Percentiles rank a stretch among this genome's conserved stretches.
phyloP scores from a whole-genome alignment of 2,888 invertebrate genomes.

The Colostygia pectinataria region DNA sequence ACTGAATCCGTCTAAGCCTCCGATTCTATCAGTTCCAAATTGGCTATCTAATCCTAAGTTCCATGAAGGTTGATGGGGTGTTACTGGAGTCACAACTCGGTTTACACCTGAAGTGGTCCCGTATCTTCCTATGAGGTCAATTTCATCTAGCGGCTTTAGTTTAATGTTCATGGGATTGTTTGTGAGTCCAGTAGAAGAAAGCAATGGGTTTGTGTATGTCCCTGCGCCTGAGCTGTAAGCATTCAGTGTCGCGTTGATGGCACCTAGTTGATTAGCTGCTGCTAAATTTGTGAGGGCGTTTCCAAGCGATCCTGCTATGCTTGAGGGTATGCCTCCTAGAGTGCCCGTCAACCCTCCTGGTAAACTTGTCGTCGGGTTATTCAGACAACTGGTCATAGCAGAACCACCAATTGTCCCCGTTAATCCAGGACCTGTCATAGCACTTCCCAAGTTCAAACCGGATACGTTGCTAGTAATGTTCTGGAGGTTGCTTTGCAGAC shows the following conservation, averaged over 20 bases:
- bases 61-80: constrained; percentile 84
- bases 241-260: constrained; percentile 68
- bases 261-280: constrained; percentile 68
- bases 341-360: constrained; percentile 70
- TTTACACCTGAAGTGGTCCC: constrained; percentile 72
- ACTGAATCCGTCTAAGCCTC: constrained; percentile 80
- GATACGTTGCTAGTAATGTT: constrained; percentile 72
- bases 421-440: constrained; percentile 71
- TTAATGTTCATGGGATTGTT: constrained; percentile 84
- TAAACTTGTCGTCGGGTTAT: constrained; percentile 71
- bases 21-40: constrained; percentile 81
- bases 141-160: constrained; percentile 88
- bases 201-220: constrained; percentile 86
- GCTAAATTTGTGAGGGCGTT: constrained; percentile 71
- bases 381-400: constrained; percentile 72
- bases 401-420: constrained; percentile 77
- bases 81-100: constrained; percentile 85
- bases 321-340: constrained; percentile 70
- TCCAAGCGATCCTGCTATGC: constrained; percentile 67
- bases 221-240: constrained; percentile 69
- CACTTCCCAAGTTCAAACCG: constrained; percentile 68
- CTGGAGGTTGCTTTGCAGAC: constrained; percentile 75
- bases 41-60: constrained; percentile 84
- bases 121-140: constrained; percentile 85
- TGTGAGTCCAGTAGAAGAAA: constrained; percentile 82